These are phyloP conservation scores for Lottia scabra DNA, from an alignment of 2,888 invertebrate genomes.

Conservation along the genomic window DNA sequence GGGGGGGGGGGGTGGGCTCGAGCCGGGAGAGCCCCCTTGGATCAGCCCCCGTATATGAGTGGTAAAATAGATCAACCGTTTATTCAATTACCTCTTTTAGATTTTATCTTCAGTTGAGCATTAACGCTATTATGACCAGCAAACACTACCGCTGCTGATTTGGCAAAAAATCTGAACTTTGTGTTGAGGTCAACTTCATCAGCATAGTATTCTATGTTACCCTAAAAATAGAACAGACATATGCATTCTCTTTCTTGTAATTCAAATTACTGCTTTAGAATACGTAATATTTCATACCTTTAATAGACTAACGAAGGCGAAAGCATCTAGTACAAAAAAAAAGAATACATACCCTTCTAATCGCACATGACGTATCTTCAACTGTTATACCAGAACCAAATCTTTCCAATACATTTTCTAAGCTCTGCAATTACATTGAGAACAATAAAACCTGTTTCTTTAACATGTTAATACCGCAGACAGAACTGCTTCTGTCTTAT, in stretches of 20 bases:
- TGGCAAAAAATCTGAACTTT: slow-evolving; percentile 64
- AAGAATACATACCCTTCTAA: slow-evolving; percentile 46
- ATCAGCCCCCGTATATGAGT: too few species aligned
- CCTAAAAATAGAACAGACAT: slow-evolving; percentile 34
- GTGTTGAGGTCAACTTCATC: slow-evolving; percentile 66
- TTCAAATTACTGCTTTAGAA: too few species aligned
- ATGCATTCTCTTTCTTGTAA: too few species aligned
- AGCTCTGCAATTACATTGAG: slow-evolving; percentile 40
- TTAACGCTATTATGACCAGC: slow-evolving; percentile 67
- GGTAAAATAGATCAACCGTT: too few species aligned
- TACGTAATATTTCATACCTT: too few species aligned
- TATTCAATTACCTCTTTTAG: slow-evolving; percentile 63
- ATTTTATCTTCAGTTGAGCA: slow-evolving; percentile 63
- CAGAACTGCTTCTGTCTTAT: too few species aligned
- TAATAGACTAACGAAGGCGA: too few species aligned
- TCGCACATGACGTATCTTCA: slow-evolving; percentile 60
- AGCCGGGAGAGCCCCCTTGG: too few species aligned
- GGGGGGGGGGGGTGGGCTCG: too few species aligned
- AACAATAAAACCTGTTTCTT: too few species aligned
- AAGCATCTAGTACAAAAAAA: slow-evolving; percentile 8
- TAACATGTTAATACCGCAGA: too few species aligned
- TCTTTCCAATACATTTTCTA: slow-evolving; percentile 57
- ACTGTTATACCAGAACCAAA: slow-evolving; percentile 62
- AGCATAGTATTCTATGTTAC: slow-evolving; percentile 65
- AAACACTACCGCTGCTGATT: slow-evolving; percentile 63